Base-by-base conservation (phyloP, 1,140 invertebrate genomes). In the Elysia chlorotica region DNA sequence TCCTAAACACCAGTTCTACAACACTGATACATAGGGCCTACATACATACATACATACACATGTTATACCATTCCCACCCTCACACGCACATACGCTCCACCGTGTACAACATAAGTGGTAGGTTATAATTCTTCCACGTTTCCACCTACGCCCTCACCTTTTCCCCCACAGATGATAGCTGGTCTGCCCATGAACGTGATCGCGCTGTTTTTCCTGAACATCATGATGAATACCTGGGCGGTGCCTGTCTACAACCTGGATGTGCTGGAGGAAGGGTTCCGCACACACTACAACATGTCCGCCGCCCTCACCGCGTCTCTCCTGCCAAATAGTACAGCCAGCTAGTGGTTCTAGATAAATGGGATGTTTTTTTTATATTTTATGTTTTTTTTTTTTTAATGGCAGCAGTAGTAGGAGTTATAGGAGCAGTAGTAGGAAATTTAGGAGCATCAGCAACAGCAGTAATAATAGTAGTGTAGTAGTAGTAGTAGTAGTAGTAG, bases 151-250 rank as follows among this genome's bases (percentile, higher is more conserved):
- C 23, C 19, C 37, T 28, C 30, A 21, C 10, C 23, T 23, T 73
- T 56, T 76, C 57, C 69, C 75, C 76, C 78, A 6, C 79, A 90
- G 89, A 84, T 89, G 35, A 90, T 93, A 68, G 92, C 92, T 35
- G 94, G 94, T 4, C 91, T 95, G 63, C 91, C 93, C 0, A 92
- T 94, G 56, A 94, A 92, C 79, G 83, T 95, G 2, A 89, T 95
- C 23, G 93, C 92, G 2, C 89, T 94, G 0, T 59, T 92, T 0
- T 82, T 93, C 1, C 89, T 93, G 1, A 91, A 91, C 76, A 78
- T 90, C 0, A 89, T 91, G 48, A 93, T 93, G 30, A 91, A 93
- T 61, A 93, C 92, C 0, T 89, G 91, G 81, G 83, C 54, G 0
- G 54, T 62, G 19, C 56, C 71, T 4, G 2, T 65, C 23, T 76